These are phyloP conservation scores for Arbacia lixula DNA, from an alignment of 53 echinoderm and acorn worm genomes.

Conservation along the genomic window DNA sequence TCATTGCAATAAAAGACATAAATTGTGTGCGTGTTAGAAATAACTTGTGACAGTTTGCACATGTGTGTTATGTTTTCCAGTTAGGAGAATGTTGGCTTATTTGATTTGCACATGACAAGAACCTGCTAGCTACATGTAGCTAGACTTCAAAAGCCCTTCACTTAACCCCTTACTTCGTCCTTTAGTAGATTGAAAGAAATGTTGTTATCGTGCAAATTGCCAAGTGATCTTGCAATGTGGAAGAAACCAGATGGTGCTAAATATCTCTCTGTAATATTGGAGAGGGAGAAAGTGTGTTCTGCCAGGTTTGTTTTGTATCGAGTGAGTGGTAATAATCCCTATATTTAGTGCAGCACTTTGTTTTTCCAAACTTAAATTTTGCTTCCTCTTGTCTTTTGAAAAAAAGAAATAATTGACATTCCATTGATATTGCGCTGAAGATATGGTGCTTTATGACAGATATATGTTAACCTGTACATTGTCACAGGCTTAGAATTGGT, in stretches of 20 bases:
- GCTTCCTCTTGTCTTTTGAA: neutral
- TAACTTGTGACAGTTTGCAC: constrained; percentile 16
- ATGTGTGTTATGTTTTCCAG: neutral
- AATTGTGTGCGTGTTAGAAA: constrained; percentile 39
- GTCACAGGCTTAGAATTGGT: too few relatives aligned
- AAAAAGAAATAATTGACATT: constrained; percentile 7
- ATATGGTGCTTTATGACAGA: constrained; percentile 17
- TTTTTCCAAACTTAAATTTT: too few relatives aligned
- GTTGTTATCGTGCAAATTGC: constrained; percentile 27
- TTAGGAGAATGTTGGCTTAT: too few relatives aligned
- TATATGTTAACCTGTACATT: too few relatives aligned
- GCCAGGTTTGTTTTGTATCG: too few relatives aligned
- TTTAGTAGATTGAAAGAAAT: neutral
- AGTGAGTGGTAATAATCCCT: too few relatives aligned
- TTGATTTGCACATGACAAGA: neutral
- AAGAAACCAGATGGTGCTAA: constrained; percentile 32
- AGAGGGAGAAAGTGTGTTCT: constrained; percentile 13
- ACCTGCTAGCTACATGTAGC: too few relatives aligned
- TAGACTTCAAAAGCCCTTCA: neutral
- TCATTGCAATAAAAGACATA: constrained; percentile 20
- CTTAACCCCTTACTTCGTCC: neutral
- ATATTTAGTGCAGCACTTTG: too few relatives aligned
- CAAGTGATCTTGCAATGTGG: constrained; percentile 38
- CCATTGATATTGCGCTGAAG: constrained; percentile 16
- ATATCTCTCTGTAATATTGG: constrained; percentile 7